Base-by-base conservation (phyloP, 2,113 vertebrate genomes). In the Gorsachius goisagi region DNA sequence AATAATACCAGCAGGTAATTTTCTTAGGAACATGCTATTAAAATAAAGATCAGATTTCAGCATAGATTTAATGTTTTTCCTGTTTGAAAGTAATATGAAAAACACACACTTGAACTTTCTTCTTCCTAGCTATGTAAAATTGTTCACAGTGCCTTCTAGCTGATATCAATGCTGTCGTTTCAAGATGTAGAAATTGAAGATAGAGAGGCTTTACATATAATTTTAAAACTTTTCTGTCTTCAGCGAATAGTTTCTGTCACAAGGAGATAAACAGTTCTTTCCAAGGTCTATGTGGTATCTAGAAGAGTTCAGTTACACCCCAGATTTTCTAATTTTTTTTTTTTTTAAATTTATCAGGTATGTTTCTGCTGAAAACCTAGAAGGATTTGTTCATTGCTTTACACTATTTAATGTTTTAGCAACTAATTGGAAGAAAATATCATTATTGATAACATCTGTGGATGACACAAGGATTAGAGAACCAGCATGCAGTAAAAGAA, bases 21-120 rank as follows among this genome's bases (percentile, higher is more conserved):
- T 85, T 87, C 41, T 69, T 75, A 66, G 56, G 66, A 78, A 72
- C 20, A 76, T 15, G 4, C 30, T 78, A 96, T 89, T 91, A 91
- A 92, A 95, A 95, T 64, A 95, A 91, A 47, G 55, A 93, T 63
- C 91, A 90, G 68, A 89, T 93, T 94, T 89, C 74, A 58, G 27
- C 24, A 92, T 5, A 83, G 83, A 86, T 93, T 87, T 80, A 95
- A 49, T 20, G 81, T 12, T 87, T 96, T 96, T 72, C 68, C 23
- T 30, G 23, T 78, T 93, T 87, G 76, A 74, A 90, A n/a, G 26
- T 95, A 69, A 68, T 88, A 82, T 95, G 84, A 93, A 90, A 95
- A 93, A 96, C 82, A 49, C 72, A 95, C 96, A 45, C 92, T 90
- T 96, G 82, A 93, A 85, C 58, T 64, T 82, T 64, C 15, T 85